Percentiles rank a stretch among this genome's conserved stretches.
These are phyloP conservation scores for Spongia lamella DNA, from an alignment of 37 sponge, comb jelly and placozoan species.

Conservation along the genomic window DNA sequence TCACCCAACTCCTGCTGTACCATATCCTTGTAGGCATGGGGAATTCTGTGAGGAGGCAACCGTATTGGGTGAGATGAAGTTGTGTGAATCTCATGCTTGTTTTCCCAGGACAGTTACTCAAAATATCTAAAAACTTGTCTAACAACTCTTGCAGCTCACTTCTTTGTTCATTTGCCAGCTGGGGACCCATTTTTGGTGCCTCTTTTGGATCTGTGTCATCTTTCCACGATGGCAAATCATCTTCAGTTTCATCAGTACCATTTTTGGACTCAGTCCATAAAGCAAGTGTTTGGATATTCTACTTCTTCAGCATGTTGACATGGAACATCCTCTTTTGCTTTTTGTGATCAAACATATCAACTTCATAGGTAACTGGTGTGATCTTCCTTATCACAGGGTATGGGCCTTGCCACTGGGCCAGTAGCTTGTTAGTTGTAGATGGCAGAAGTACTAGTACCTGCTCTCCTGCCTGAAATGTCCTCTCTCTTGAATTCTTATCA, in stretches of 20 bases:
- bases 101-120: constrained; percentile 15
- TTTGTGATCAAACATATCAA: constrained; percentile 20
- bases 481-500: constrained; percentile 13
- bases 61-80: neutral
- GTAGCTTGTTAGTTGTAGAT: constrained; percentile 19
- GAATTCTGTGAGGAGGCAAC: constrained; percentile 3
- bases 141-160: constrained; percentile 14
- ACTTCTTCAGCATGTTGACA: constrained; percentile 42
- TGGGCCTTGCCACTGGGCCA: constrained; percentile 39
- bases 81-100: constrained; percentile 25
- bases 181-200: neutral
- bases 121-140: constrained; percentile 18
- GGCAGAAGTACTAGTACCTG: constrained; percentile 36
- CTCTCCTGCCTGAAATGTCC: constrained; percentile 20
- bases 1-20: constrained; percentile 27
- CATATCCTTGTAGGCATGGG: constrained; percentile 2
- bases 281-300: constrained; percentile 3
- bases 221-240: constrained; percentile 18
- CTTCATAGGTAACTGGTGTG: constrained; percentile 32
- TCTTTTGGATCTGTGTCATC: constrained; percentile 12
- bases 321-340: constrained; percentile 36
- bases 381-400: constrained; percentile 22
- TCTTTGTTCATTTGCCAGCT: constrained; percentile 13
- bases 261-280: neutral
- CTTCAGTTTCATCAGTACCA: neutral